A percentile compares a stretch with the other conserved stretches of the same genome.
Evolutionary conservation across 2,888 invertebrate genomes (phyloP).

Genomic region (Heteromurus nitidus): DNA sequence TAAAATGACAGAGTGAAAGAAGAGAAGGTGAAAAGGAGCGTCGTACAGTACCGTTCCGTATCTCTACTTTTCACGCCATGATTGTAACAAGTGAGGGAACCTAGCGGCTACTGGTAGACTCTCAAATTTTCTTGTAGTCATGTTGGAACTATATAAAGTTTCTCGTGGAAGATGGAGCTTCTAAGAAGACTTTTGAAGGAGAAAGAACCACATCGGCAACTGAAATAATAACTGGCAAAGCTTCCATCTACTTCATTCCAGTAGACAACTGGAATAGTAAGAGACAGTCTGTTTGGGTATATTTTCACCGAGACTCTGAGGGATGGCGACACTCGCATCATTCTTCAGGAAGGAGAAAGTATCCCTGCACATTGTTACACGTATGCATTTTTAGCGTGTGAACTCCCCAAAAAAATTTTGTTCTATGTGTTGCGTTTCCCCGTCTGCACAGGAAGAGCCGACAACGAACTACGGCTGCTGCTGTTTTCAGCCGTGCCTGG

Average conservation of each 20-base stretch:
- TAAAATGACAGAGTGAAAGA: no score
- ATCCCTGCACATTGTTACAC: background rate
- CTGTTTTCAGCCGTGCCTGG: constrained; percentile 9
- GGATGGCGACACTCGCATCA: constrained; percentile 12
- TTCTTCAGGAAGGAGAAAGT: constrained; percentile 10
- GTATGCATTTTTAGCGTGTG: background rate
- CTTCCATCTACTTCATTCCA: background rate
- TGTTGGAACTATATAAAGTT: no score
- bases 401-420: background rate
- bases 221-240: background rate
- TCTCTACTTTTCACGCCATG: no score
- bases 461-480: background rate
- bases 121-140: no score
- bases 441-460: background rate
- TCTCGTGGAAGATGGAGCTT: background rate
- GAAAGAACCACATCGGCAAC: background rate
- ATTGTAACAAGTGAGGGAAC: no score
- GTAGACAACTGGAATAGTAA: background rate
- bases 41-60: no score
- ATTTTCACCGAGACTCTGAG: background rate
- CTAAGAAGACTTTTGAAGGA: background rate
- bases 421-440: background rate
- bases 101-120: no score
- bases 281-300: background rate
- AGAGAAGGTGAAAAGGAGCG: no score